A percentile compares a stretch with the other conserved stretches of the same genome.
phyloP scores from a whole-genome alignment of 1,140 invertebrate species.

The Macrobrachium rosenbergii region DNA sequence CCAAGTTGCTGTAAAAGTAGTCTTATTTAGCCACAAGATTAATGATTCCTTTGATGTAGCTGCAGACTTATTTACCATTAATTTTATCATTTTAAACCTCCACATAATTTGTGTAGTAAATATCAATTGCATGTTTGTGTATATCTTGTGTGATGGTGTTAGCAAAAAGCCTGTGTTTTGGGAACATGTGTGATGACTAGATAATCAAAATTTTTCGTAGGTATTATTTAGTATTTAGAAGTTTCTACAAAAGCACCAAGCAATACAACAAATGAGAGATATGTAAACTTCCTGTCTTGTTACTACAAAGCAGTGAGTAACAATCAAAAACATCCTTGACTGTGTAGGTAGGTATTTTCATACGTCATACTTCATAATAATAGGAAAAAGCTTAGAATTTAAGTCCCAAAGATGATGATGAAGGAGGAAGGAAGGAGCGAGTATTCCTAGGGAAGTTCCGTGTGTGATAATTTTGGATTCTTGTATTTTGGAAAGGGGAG shows the following conservation, averaged over 20 bases:
- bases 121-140: slow-evolving; percentile 59
- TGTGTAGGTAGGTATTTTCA: slow-evolving; percentile 63
- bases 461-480: slow-evolving; percentile 65
- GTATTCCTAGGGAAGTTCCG: slow-evolving; percentile 61
- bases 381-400: slow-evolving; percentile 51
- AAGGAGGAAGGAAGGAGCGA: slow-evolving; percentile 23
- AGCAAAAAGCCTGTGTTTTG: slow-evolving; percentile 48
- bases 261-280: slow-evolving; percentile 61
- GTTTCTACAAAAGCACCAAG: slow-evolving; percentile 62
- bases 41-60: slow-evolving; percentile 51
- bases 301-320: slow-evolving; percentile 54
- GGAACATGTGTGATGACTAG: slow-evolving; percentile 61
- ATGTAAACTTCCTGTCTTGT: slow-evolving; percentile 53
- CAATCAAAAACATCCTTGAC: slow-evolving; percentile 60
- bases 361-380: slow-evolving; percentile 62
- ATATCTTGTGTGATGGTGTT: slow-evolving; percentile 55
- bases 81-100: slow-evolving; percentile 30
- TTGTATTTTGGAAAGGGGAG: slow-evolving; percentile 62
- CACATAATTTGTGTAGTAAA: slow-evolving; percentile 40
- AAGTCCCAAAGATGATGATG: slow-evolving; percentile 57
- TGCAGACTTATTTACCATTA: neutral
- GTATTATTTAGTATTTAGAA: slow-evolving; percentile 49
- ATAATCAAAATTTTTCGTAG: slow-evolving; percentile 61
- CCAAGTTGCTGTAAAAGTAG: slow-evolving; percentile 9
- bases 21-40: slow-evolving; percentile 47